phyloP scores from a whole-genome alignment of 37 sponge, comb jelly and placozoan species.

The Chondrosia reniformis region DNA sequence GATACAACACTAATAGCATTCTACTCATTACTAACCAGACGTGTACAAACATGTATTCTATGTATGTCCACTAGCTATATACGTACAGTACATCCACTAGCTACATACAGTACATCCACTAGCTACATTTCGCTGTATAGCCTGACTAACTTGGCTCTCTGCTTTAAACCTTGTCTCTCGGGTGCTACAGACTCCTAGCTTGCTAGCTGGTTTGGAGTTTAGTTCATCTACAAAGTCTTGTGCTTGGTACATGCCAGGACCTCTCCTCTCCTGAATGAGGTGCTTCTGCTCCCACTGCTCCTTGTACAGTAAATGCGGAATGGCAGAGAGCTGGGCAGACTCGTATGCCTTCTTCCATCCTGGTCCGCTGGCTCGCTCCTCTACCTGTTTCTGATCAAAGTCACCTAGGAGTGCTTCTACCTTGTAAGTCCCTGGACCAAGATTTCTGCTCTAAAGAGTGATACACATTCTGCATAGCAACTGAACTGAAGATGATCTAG shows the following conservation, averaged over 20 bases:
- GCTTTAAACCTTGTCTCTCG: conserved; percentile 50
- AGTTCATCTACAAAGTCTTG: conserved; percentile 66
- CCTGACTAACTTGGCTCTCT: conserved; percentile 50
- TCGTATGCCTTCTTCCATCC: conserved; percentile 85
- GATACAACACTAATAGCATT: no score
- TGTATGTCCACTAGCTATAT: neutral
- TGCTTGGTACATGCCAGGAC: conserved; percentile 83
- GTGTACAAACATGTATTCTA: no score
- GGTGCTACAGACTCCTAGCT: conserved; percentile 77
- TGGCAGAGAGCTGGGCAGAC: conserved; percentile 47
- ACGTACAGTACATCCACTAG: neutral
- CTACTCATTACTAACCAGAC: no score
- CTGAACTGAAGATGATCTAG: no score
- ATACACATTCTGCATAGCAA: no score
- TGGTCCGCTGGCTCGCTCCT: conserved; percentile 55
- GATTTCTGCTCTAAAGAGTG: conserved; percentile 9
- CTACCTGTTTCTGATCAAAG: conserved; percentile 55
- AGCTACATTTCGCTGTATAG: neutral
- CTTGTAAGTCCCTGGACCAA: conserved; percentile 89
- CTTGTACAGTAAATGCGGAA: conserved; percentile 81
- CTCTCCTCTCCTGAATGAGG: conserved; percentile 58
- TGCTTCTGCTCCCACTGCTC: conserved; percentile 85
- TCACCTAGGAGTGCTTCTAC: conserved; percentile 67
- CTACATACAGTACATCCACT: neutral
- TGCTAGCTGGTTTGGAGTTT: conserved; percentile 62